These are phyloP conservation scores for Daboia siamensis DNA, from an alignment of 2,113 vertebrate genomes.

Conservation along the genomic window DNA sequence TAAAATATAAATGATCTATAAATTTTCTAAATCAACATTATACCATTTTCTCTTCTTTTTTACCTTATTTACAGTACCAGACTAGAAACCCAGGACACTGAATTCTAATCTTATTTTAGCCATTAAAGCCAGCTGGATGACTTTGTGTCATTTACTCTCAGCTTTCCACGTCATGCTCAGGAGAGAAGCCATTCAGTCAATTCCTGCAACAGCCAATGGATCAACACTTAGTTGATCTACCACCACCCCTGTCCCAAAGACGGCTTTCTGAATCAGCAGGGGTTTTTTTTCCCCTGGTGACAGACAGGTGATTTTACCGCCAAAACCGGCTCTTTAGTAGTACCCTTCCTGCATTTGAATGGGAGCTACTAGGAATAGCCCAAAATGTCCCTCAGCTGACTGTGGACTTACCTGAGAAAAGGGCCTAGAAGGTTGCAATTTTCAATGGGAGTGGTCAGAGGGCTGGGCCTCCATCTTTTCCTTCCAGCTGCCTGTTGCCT, in stretches of 20 bases:
- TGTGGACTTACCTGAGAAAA: neutral
- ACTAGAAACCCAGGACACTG: neutral
- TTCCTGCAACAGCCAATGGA: neutral
- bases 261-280: neutral
- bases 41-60: constrained; percentile 17
- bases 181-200: neutral
- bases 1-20: neutral
- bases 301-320: neutral
- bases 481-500: neutral
- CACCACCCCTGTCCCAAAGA: neutral
- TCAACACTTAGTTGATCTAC: neutral
- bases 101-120: neutral
- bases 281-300: neutral
- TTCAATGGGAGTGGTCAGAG: neutral
- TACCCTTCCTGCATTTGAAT: neutral
- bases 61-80: neutral
- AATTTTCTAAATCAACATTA: neutral
- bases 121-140: neutral
- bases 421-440: neutral
- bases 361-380: neutral
- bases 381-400: neutral
- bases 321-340: neutral
- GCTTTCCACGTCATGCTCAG: neutral
- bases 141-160: neutral
- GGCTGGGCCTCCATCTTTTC: neutral